Conservation (phyloP, 2,113 vertebrate genomes). For the Aythya baeri region DNA sequence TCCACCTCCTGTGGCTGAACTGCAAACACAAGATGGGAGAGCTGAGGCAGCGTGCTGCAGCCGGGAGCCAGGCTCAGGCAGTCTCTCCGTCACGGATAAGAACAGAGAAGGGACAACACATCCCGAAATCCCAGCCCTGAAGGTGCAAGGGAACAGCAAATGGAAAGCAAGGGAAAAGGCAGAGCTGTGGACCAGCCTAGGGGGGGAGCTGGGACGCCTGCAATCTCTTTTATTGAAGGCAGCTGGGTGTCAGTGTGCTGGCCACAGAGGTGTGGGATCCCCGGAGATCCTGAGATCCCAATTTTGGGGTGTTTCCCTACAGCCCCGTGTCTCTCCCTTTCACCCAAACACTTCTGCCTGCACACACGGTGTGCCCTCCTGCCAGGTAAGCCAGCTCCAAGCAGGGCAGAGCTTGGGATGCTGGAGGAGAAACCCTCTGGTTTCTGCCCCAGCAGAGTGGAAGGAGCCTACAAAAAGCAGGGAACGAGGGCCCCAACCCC, state of each 20-base stretch:
- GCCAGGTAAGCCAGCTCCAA: background rate
- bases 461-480: background rate
- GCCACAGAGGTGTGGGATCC: accelerated
- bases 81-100: background rate
- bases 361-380: background rate
- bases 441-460: background rate
- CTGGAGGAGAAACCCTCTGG: background rate
- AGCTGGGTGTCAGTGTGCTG: background rate
- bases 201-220: background rate
- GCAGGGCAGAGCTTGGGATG: background rate
- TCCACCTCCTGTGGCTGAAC: conserved; percentile 73
- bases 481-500: background rate
- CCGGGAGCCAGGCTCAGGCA: background rate
- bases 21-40: conserved; percentile 70
- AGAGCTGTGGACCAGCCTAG: accelerated
- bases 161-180: background rate
- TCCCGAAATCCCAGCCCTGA: background rate
- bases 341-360: background rate
- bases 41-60: background rate
- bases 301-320: background rate
- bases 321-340: background rate
- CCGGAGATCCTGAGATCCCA: background rate
- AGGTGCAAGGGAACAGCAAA: background rate
- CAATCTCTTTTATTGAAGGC: background rate
- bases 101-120: background rate